Conservation (phyloP, 1,140 invertebrate genomes). For the Drosophila hydei region DNA sequence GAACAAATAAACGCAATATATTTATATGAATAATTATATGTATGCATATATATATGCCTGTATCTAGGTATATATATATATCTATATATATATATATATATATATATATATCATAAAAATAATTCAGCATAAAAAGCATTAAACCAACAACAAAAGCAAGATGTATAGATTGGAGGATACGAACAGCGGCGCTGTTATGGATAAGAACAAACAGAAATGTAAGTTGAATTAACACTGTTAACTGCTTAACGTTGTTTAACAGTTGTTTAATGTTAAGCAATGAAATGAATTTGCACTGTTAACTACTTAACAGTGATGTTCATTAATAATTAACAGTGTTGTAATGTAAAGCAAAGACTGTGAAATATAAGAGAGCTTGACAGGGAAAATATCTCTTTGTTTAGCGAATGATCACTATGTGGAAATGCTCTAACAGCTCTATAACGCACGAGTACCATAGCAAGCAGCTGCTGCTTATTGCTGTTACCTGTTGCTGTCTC, state of each 20-base stretch:
- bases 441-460: background rate
- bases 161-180: conserved; percentile 84
- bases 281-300: too few relatives aligned
- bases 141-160: conserved; percentile 63
- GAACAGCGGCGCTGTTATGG: conserved; percentile 81
- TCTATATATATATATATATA: background rate
- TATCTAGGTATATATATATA: conserved; percentile 26
- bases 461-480: conserved; percentile 4
- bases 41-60: conserved; percentile 43
- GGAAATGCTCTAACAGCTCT: background rate
- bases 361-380: too few relatives aligned
- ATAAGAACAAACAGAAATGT: conserved; percentile 83
- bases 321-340: too few relatives aligned
- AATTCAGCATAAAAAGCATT: conserved; percentile 49
- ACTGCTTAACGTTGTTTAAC: too few relatives aligned
- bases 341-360: too few relatives aligned
- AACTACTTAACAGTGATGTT: too few relatives aligned
- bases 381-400: too few relatives aligned
- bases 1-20: conserved; percentile 62
- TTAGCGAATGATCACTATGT: background rate
- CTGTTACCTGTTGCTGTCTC: conserved; percentile 14
- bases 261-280: too few relatives aligned
- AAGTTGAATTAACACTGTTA: conserved; percentile 40
- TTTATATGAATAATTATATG: conserved; percentile 26
- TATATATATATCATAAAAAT: background rate